These are phyloP conservation scores for Equus przewalskii DNA, from an alignment of 2,113 vertebrate species.

Conservation along the genomic window DNA sequence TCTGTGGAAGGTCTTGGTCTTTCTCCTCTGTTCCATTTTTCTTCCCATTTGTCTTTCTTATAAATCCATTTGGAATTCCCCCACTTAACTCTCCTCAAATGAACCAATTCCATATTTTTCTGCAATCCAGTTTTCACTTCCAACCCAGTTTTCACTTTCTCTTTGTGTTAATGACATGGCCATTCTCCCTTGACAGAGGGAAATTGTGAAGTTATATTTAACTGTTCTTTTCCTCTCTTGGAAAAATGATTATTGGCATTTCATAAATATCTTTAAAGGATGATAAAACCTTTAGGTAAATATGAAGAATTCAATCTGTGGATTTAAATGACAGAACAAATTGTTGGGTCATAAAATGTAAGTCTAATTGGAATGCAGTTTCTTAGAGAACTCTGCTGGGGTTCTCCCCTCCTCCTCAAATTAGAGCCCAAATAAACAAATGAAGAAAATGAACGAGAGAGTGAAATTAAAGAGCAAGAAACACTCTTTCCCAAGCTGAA, in stretches of 20 bases:
- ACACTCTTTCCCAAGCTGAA: not conserved
- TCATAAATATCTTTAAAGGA: not conserved
- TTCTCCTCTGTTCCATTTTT: not conserved
- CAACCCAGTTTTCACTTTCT: not conserved
- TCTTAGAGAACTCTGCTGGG: not conserved
- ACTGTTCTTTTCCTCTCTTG: not conserved
- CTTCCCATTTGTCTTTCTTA: not conserved
- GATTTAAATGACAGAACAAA: not conserved
- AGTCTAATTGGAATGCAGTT: not conserved
- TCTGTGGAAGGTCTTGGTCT: not conserved
- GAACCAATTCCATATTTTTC: not conserved
- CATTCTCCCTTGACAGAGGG: not conserved
- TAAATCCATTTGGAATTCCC: not conserved
- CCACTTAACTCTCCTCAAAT: not conserved
- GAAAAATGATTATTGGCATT: constrained; percentile 2
- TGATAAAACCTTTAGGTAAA: not conserved
- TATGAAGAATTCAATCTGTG: not conserved
- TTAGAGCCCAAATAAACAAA: constrained; percentile 13
- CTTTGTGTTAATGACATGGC: no score
- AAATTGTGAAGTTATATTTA: not conserved
- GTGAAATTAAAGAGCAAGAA: constrained; percentile 1
- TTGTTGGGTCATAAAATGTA: not conserved
- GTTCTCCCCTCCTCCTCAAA: not conserved
- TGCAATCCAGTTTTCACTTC: not conserved
- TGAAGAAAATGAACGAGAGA: not conserved